Conservation (phyloP, 2,888 invertebrate genomes). For the Nysson spinosus region DNA sequence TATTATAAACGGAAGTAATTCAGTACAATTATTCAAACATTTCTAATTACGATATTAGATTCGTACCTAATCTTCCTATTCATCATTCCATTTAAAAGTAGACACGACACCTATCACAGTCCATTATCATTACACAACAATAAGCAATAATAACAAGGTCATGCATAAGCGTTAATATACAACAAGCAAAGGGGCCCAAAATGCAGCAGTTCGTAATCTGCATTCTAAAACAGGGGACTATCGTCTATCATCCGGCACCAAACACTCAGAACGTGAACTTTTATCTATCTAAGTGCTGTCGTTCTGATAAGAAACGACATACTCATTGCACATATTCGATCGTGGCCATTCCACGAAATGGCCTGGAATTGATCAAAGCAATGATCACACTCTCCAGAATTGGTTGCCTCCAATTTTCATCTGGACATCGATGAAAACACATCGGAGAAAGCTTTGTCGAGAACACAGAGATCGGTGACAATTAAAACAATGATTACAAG, state of each 20-base stretch:
- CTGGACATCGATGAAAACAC: slow-evolving; percentile 49
- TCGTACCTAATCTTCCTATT: too few species aligned
- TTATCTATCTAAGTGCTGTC: slow-evolving; percentile 7
- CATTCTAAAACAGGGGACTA: slow-evolving; percentile 27
- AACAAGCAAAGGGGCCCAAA: slow-evolving; percentile 54
- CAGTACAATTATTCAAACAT: too few species aligned
- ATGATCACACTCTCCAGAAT: slow-evolving; percentile 59
- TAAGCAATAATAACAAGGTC: slow-evolving; percentile 44
- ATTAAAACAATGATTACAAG: slow-evolving; percentile 56
- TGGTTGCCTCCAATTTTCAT: slow-evolving; percentile 60
- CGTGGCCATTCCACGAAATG: slow-evolving; percentile 20
- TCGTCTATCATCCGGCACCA: slow-evolving; percentile 6
- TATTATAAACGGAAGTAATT: too few species aligned
- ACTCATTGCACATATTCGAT: not conserved
- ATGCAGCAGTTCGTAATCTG: slow-evolving; percentile 56
- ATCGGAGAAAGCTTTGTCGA: slow-evolving; percentile 44
- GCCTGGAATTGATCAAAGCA: slow-evolving; percentile 22
- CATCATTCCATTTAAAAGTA: slow-evolving; percentile 6
- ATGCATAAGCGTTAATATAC: slow-evolving; percentile 53
- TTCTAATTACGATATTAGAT: too few species aligned
- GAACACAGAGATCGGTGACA: slow-evolving; percentile 37
- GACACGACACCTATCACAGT: slow-evolving; percentile 17
- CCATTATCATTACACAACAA: slow-evolving; percentile 37
- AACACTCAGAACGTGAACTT: not conserved
- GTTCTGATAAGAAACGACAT: slow-evolving; percentile 1